Evolutionary conservation across 2,888 invertebrate genomes (phyloP), one percentile per base, ranked within the genome.

Genomic region (Apodemia duryi): DNA sequence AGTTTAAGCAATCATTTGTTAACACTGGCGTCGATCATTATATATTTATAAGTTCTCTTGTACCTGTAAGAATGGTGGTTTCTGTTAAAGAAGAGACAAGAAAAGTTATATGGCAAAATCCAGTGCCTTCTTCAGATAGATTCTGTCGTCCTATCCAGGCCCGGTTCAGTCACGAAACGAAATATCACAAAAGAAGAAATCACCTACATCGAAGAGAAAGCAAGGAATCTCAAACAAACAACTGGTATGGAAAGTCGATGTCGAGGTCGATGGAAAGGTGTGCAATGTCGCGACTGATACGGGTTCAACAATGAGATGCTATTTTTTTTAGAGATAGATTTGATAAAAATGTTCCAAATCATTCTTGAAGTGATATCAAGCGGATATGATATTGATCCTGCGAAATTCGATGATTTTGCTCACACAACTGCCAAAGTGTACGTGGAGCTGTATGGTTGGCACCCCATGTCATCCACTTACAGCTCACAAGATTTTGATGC

Each of bases 311-410:
- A 51, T 51, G 21, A 2, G 21, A 51, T 51, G 21, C n/a, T 51
- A 51, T 21, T 7, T 51, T n/a, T n/a, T n/a, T n/a, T n/a, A n/a
- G n/a, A n/a, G n/a, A 32, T 43, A 10, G 10, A 10, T 3, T 43
- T 43, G 10, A 43, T 43, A 43, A 43, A 68, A 66, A 66, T 66
- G 52, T 69, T 70, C 67, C 61, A 65, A 51, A 65, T 64, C 21
- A 64, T 64, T 38, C 49, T 65, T 49, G 38, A 46, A 60, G 60
- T 64, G 49, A 13, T 66, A 52, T 66, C 66, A 61, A 63, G 63
- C 41, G 61, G 63, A 61, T 63, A 63, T 60, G 29, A 57, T 38
- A 46, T 41, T 41, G 21, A 43, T 62, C 32, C 63, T 57, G 57
- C 28, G 13, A 64, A 35, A 29, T 64, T 64, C 60, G 57, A 64